phyloP scores from a whole-genome alignment of 2,888 invertebrate species.

The Brenthis ino region DNA sequence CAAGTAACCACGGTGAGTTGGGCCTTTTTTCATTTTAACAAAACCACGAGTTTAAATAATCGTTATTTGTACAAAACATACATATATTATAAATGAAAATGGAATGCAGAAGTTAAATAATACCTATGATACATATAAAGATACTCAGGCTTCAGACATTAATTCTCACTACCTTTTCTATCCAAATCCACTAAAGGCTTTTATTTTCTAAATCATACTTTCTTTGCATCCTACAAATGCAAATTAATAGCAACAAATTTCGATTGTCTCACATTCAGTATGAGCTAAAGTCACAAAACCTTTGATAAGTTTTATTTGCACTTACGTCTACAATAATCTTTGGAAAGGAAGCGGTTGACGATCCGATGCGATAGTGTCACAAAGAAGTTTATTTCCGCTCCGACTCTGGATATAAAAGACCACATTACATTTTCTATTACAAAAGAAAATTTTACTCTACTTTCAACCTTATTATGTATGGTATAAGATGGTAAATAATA shows the following conservation, averaged over 20 bases:
- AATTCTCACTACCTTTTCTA: no score
- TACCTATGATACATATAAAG: no score
- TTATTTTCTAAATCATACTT: no score
- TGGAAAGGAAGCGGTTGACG: conserved; percentile 77
- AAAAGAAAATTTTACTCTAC: conserved; percentile 40
- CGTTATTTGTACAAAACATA: no score
- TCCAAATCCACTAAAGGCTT: no score
- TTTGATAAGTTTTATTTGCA: conserved; percentile 75
- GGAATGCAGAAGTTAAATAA: no score
- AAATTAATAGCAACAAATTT: conserved; percentile 2
- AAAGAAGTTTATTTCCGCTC: conserved; percentile 81
- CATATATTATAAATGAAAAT: no score
- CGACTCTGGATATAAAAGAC: conserved; percentile 62
- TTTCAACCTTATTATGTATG: conserved; percentile 41
- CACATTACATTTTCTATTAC: conserved; percentile 53
- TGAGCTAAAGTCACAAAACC: conserved; percentile 12
- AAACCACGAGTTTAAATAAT: no score
- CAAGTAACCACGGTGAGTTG: no score
- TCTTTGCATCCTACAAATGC: background rate
- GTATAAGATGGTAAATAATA: conserved; percentile 30
- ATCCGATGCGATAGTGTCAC: conserved; percentile 77
- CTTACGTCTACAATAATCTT: conserved; percentile 74
- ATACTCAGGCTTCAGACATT: no score
- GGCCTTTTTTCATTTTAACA: no score
- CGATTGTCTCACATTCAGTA: conserved; percentile 10